Evolutionary conservation across 2,888 invertebrate genomes (phyloP), one percentile per base, ranked within the genome.

Genomic region (Holacanthella duospinosa): DNA sequence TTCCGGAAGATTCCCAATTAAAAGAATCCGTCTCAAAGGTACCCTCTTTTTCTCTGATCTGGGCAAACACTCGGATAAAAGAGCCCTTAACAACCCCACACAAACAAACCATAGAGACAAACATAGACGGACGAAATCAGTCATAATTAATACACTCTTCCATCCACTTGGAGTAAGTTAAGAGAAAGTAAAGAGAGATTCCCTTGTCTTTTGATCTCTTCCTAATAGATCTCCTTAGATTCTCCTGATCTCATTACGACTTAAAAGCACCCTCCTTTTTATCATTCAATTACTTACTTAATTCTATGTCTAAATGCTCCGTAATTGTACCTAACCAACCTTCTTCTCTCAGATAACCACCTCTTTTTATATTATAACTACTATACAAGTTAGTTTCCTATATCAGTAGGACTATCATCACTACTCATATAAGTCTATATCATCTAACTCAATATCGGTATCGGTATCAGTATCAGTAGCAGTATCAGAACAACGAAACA

Each of bases 301-400:
- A 72, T 70, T 70, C 68, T 66, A 66, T 63, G 68, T 66, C 71
- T 69, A 72, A 72, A 70, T 72, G 71, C 67, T 68, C 66, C 70
- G 70, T 71, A 71, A 69, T 68, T 68, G 67, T 66, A 66, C 69
- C 66, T 70, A 70, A 69, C 70, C 70, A 68, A 43, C 65, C 64
- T 63, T 61, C 64, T 64, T 55, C 61, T 55, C 54, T 57, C 36
- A 36, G 36, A 36, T 9, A 36, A 9, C 36, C 36, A 36, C 6
- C 36, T 36, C 36, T 9, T 9, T 6, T 9, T 6, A 36, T 36
- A 36, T 16, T 16, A 36, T n/a, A n/a, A n/a, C n/a, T n/a, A n/a
- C n/a, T n/a, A n/a, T n/a, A n/a, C n/a, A n/a, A n/a, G n/a, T n/a
- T n/a, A n/a, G n/a, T n/a, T n/a, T n/a, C n/a, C n/a, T n/a, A n/a